These are phyloP conservation scores for Dromius quadrimaculatus DNA, from an alignment of 2,888 invertebrate genomes.

Conservation along the genomic window DNA sequence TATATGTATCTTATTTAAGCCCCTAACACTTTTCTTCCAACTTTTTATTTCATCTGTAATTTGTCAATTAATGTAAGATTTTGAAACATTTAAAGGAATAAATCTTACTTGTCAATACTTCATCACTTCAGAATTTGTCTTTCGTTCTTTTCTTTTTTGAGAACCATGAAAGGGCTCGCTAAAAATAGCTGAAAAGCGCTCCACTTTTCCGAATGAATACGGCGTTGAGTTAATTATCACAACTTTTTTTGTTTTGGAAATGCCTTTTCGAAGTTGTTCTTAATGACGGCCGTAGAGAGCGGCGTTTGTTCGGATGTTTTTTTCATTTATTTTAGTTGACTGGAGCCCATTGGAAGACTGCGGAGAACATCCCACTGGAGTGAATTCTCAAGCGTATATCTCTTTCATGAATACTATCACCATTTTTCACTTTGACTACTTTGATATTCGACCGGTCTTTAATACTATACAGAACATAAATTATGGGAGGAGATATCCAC, in stretches of 20 bases:
- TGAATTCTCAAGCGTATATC: conserved; percentile 15
- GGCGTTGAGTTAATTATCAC: conserved; percentile 45
- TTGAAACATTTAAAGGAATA: conserved; percentile 22
- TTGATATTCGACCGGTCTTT: conserved; percentile 18
- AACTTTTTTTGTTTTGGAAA: conserved; percentile 34
- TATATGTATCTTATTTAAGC: background rate
- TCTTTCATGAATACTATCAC: conserved; percentile 31
- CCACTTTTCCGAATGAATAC: conserved; percentile 46
- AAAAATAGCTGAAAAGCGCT: conserved; percentile 20
- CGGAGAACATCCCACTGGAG: background rate
- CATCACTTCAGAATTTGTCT: background rate
- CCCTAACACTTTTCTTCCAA: background rate
- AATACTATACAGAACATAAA: conserved; percentile 22
- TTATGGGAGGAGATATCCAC: no score
- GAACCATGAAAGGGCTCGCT: background rate
- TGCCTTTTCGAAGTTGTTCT: conserved; percentile 42
- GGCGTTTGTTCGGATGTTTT: conserved; percentile 28
- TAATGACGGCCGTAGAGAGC: conserved; percentile 15
- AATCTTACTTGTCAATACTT: conserved; percentile 1
- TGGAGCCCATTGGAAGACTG: background rate
- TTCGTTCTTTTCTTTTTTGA: background rate
- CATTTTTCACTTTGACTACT: conserved; percentile 17
- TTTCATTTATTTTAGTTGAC: conserved; percentile 25
- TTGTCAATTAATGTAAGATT: conserved; percentile 15
- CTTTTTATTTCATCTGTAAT: conserved; percentile 6